Percentiles rank a stretch among this genome's conserved stretches.
Evolutionary conservation across 2,113 vertebrate genomes (phyloP).

Genomic region (Tauraco erythrolophus): DNA sequence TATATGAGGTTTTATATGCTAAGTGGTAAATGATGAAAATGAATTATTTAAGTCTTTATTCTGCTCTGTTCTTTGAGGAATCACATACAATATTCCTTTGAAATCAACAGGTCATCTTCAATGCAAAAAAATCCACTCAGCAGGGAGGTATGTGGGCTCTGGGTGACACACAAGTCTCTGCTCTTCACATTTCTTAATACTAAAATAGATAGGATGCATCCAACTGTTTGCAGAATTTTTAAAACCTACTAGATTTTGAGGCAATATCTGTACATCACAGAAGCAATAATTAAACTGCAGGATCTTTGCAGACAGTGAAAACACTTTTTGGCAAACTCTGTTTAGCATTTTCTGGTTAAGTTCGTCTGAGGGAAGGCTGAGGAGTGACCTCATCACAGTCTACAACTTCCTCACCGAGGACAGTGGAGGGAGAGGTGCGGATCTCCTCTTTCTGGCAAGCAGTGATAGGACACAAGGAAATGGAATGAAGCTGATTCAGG

Average conservation of each 20-base stretch:
- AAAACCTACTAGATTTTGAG: background rate
- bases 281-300: background rate
- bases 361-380: background rate
- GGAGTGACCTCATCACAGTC: background rate
- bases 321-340: background rate
- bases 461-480: rapidly evolving
- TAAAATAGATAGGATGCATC: background rate
- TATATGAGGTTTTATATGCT: background rate
- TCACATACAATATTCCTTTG: background rate
- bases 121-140: background rate
- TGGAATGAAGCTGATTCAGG: background rate
- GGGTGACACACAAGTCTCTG: background rate
- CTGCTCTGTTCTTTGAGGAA: background rate
- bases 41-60: background rate
- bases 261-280: background rate
- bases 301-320: background rate
- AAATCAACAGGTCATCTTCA: background rate
- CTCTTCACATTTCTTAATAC: background rate
- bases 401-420: rapidly evolving
- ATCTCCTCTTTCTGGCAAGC: background rate
- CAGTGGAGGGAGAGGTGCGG: rapidly evolving
- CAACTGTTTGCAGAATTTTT: background rate
- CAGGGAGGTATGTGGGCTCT: background rate
- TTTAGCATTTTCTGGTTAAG: background rate
- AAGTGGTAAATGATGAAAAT: background rate